phyloP scores from a whole-genome alignment of 2,797 vertebrate genomes.

The Cirrhinus mrigala region DNA sequence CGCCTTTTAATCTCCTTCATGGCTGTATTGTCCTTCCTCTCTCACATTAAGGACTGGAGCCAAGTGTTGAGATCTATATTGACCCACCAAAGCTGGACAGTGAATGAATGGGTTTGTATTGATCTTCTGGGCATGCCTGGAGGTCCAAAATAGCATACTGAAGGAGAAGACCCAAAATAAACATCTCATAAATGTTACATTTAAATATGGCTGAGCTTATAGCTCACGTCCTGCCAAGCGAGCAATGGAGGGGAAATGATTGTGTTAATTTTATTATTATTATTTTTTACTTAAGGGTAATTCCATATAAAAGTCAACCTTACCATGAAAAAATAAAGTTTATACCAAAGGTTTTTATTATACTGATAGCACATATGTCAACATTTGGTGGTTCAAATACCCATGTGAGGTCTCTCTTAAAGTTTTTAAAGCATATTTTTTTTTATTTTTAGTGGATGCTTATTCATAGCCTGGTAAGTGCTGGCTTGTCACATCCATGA shows the following conservation, averaged over 20 bases:
- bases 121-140: conserved; percentile 45
- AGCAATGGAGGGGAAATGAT: neutral
- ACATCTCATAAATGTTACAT: conserved; percentile 31
- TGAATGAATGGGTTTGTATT: conserved; percentile 49
- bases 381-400: too few species aligned
- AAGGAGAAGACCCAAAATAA: conserved; percentile 35
- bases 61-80: conserved; percentile 37
- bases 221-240: neutral
- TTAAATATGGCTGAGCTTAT: conserved; percentile 17
- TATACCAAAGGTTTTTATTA: too few species aligned
- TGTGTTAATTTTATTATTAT: neutral
- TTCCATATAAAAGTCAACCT: too few species aligned
- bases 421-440: too few species aligned
- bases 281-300: too few species aligned
- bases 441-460: too few species aligned
- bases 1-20: neutral
- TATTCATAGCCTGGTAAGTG: too few species aligned
- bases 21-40: neutral
- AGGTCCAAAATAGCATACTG: conserved; percentile 43
- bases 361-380: too few species aligned
- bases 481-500: too few species aligned
- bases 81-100: conserved; percentile 41
- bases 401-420: too few species aligned
- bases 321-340: too few species aligned
- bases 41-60: conserved; percentile 9